Conservation (phyloP, 30 jellyfish, hydroid and myxozoan genomes). For the Pelagia noctiluca region DNA sequence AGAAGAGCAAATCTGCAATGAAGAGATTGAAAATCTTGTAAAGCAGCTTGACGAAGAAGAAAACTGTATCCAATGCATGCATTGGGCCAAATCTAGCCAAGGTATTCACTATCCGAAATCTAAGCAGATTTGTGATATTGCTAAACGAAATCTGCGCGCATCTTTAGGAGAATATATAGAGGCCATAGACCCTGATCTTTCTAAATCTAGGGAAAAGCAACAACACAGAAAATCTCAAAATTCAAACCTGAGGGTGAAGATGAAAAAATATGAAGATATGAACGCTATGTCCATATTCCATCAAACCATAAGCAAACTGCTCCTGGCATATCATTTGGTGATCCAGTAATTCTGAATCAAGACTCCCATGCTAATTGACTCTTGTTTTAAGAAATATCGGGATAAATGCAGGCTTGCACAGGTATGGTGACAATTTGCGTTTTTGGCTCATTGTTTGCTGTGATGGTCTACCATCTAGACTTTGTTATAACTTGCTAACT, state of each 20-base stretch:
- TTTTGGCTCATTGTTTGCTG: constrained; percentile 14
- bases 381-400: neutral
- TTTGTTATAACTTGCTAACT: neutral
- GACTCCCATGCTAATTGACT: neutral
- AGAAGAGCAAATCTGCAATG: neutral
- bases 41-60: neutral
- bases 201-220: neutral
- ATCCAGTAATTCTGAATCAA: neutral
- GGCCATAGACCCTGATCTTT: neutral
- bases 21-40: neutral
- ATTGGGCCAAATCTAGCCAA: constrained; percentile 6
- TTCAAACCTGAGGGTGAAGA: neutral
- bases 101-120: neutral
- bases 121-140: constrained; percentile 1
- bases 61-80: constrained; percentile 13
- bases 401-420: constrained; percentile 7
- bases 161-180: constrained; percentile 3
- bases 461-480: constrained; percentile 11
- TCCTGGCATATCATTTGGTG: neutral
- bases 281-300: constrained; percentile 20
- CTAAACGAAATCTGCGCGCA: neutral
- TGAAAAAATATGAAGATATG: neutral
- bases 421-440: constrained; percentile 3
- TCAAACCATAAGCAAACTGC: neutral
- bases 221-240: neutral